Percentiles rank a stretch among this genome's conserved stretches.
Evolutionary conservation across 53 echinoderm and acorn worm genomes (phyloP).

Genomic region (Holothuria scabra): DNA sequence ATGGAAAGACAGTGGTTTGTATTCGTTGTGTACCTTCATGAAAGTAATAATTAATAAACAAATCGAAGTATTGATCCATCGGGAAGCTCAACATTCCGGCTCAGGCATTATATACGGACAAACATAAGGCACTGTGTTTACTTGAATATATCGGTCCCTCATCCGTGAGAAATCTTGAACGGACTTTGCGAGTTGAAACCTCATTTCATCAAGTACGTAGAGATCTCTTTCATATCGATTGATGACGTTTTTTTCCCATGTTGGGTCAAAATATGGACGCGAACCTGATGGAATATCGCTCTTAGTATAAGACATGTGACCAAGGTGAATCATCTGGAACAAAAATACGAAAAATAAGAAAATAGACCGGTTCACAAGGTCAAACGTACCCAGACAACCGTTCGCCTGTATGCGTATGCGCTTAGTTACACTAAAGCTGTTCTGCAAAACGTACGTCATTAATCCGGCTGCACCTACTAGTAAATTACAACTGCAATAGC

Average conservation of each 20-base stretch:
- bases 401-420: not conserved
- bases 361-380: not conserved
- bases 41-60: too few species aligned
- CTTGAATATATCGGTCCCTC: not conserved
- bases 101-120: not conserved
- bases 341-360: not conserved
- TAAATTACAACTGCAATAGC: too few species aligned
- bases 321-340: conserved; percentile 23
- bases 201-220: not conserved
- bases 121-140: not conserved
- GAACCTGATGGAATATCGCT: not conserved
- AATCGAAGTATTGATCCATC: too few species aligned
- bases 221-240: conserved; percentile 5
- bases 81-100: too few species aligned
- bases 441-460: too few species aligned
- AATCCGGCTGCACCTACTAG: too few species aligned
- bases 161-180: not conserved
- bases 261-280: not conserved
- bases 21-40: too few species aligned
- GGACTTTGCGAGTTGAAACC: not conserved
- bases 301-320: not conserved
- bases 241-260: not conserved
- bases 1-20: too few species aligned
- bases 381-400: not conserved
- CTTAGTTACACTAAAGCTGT: not conserved